phyloP scores from a whole-genome alignment of 1,140 invertebrate genomes.

The Eubasilissa regina region DNA sequence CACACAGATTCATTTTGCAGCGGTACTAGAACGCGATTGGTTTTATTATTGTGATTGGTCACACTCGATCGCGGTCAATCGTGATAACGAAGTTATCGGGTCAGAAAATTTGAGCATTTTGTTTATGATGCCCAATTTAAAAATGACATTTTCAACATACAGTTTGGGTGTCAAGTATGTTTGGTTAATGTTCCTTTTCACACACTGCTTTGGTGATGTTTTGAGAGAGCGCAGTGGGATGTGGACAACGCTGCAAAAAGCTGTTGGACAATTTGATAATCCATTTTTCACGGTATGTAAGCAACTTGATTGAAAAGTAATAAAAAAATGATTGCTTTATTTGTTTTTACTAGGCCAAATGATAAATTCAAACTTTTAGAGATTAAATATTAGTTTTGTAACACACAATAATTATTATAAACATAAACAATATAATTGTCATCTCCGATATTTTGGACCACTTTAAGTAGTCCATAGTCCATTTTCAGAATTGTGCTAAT shows the following conservation, averaged over 20 bases:
- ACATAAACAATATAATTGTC: no score
- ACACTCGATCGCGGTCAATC: neutral
- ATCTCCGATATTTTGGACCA: no score
- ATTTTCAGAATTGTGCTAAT: no score
- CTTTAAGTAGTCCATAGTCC: no score
- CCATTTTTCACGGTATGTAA: conserved; percentile 43
- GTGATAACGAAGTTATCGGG: neutral
- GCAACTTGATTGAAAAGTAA: no score
- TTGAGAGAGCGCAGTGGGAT: neutral
- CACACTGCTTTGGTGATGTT: neutral
- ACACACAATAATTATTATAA: no score
- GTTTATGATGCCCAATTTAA: neutral
- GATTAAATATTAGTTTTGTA: no score
- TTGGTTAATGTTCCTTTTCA: neutral
- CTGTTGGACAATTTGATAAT: conserved; percentile 41
- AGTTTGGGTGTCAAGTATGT: neutral
- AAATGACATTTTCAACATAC: neutral
- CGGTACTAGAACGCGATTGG: neutral
- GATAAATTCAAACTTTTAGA: no score
- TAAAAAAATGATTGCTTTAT: no score
- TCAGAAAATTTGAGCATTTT: neutral
- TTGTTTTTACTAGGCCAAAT: no score
- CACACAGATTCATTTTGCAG: neutral
- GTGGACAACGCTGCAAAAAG: conserved; percentile 28
- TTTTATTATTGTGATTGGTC: neutral